Base-by-base conservation (phyloP, 2,797 vertebrate genomes). In the Momotus momota region DNA sequence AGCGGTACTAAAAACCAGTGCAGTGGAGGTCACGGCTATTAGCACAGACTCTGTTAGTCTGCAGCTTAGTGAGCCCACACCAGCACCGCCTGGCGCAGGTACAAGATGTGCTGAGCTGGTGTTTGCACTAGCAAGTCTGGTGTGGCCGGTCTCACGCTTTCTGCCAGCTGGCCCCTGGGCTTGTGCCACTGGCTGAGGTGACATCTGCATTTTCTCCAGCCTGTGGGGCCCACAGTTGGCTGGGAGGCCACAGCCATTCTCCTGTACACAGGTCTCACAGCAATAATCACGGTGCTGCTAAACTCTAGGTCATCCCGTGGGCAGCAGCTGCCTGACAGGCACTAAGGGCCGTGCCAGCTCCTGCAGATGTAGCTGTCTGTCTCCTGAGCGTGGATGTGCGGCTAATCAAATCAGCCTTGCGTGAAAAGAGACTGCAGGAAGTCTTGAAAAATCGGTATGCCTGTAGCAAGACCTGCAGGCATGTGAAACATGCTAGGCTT, bases 331-430 rank as follows among this genome's bases (percentile, higher is more conserved):
- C 58, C 35, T 6, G 38, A 29, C 31, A 60, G 51, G 64, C 65
- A 21, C 0, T 2, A 46, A 54, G 61, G 55, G 38, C 82, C 0
- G 0, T 35, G 83, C 74, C 64, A 52, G 74, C 74, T 77, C 45
- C 71, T 70, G 60, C 93, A 93, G 84, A 70, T 77, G 93, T 20
- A 51, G 64, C 79, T 78, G 90, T 41, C 81, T 73, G 83, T 84
- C 84, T 93, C 40, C 67, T 10, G 51, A 85, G 81, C 0, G 0
- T 22, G 35, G 71, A 57, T 0, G 2, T 51, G 74, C 60, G 58
- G 71, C 70, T 89, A 79, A 93, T 92, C 81, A 40, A 85, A 86
- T 85, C 80, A 90, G 1, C 69, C 38, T 62, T 33, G 69, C 19
- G 0, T 81, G 79, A 74, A 78, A 57, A 85, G 67, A 79, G 27